A percentile compares a stretch with the other conserved stretches of the same genome.
phyloP scores from a whole-genome alignment of 37 sponge, comb jelly and placozoan species.

The Agelas oroides region DNA sequence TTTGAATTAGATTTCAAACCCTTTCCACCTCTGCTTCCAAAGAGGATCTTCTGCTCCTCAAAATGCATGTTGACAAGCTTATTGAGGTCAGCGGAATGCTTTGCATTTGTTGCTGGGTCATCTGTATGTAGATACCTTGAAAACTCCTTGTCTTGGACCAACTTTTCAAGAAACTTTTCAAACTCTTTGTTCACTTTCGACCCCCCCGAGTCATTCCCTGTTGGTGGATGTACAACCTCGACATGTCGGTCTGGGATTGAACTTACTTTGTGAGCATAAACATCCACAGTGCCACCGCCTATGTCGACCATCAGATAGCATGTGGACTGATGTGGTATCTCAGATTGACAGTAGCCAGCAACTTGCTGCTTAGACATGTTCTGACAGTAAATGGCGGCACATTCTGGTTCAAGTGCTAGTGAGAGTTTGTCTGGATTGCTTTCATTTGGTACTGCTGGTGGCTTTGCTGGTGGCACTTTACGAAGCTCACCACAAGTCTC shows the following conservation, averaged over 20 bases:
- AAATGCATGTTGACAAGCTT: constrained; percentile 6
- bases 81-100: constrained; percentile 1
- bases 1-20: too few species aligned
- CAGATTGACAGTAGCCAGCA: too few species aligned
- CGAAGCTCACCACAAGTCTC: too few species aligned
- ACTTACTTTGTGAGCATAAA: constrained; percentile 20
- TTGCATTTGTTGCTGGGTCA: not conserved
- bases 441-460: too few species aligned
- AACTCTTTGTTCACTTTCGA: constrained; percentile 28
- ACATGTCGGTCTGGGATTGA: not conserved
- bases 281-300: constrained; percentile 56
- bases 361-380: not conserved
- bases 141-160: constrained; percentile 9
- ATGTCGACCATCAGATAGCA: constrained; percentile 43
- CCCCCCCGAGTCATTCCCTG: constrained; percentile 43
- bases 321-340: not conserved
- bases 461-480: too few species aligned
- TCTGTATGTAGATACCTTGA: not conserved
- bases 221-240: constrained; percentile 15
- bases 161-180: constrained; percentile 2
- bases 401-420: too few species aligned
- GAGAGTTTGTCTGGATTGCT: too few species aligned
- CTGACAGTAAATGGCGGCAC: too few species aligned
- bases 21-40: constrained; percentile 3
- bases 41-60: constrained; percentile 30